These are phyloP conservation scores for Cranoglanis bouderius DNA, from an alignment of 2,113 vertebrate genomes.

Conservation along the genomic window DNA sequence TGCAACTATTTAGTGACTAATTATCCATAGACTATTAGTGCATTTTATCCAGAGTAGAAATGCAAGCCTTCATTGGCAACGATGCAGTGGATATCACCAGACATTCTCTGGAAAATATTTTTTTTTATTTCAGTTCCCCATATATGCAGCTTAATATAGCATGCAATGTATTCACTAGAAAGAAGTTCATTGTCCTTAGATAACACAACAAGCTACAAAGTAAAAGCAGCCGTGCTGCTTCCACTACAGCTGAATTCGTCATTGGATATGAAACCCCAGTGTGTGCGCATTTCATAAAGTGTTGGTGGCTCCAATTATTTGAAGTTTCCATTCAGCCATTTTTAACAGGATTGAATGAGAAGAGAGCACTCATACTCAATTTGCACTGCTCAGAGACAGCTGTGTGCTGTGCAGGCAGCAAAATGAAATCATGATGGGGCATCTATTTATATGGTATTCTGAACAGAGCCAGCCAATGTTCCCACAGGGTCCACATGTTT, in stretches of 20 bases:
- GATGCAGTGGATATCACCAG: background rate
- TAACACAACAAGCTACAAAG: background rate
- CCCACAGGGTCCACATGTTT: background rate
- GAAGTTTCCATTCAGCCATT: constrained; percentile 3
- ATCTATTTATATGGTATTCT: background rate
- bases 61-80: background rate
- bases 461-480: background rate
- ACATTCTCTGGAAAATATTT: background rate
- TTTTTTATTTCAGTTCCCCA: background rate
- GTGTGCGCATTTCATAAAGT: background rate
- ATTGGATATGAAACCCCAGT: background rate
- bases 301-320: background rate
- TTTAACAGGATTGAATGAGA: background rate
- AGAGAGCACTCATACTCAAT: background rate
- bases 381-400: constrained; percentile 5
- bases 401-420: background rate
- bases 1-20: background rate
- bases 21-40: background rate
- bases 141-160: constrained; percentile 1
- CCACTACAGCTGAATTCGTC: background rate
- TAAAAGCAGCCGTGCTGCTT: background rate
- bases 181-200: background rate
- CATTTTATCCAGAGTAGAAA: background rate
- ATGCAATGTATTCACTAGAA: background rate
- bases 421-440: constrained; percentile 5